Evolutionary conservation across 2,797 vertebrate genomes (phyloP).

Genomic region (Sylvia borin): DNA sequence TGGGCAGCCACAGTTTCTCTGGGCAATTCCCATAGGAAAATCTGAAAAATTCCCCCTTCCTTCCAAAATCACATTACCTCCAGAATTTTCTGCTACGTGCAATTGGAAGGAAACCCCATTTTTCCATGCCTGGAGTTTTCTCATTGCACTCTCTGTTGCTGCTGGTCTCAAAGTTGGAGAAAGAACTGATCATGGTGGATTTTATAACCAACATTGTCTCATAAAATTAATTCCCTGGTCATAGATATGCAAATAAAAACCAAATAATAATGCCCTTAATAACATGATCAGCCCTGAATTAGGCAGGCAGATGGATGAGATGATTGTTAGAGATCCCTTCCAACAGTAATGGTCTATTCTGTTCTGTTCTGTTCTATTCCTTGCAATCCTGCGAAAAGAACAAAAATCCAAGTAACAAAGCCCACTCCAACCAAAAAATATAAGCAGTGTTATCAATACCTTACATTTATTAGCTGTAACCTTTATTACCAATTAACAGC

Average conservation of each 20-base stretch:
- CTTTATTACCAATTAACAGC: neutral
- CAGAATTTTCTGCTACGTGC: neutral
- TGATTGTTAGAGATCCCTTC: neutral
- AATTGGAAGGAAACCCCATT: neutral
- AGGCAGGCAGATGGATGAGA: neutral
- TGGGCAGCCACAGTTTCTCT: too few species aligned
- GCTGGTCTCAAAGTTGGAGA: neutral
- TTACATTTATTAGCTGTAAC: neutral
- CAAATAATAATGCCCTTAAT: neutral
- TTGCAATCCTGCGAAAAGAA: neutral
- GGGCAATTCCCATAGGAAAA: neutral
- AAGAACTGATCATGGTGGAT: neutral
- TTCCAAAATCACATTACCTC: neutral
- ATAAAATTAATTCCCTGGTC: neutral
- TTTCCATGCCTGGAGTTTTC: neutral
- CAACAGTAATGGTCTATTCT: neutral
- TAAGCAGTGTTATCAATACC: neutral
- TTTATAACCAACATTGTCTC: neutral
- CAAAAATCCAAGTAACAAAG: neutral
- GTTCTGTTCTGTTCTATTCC: neutral
- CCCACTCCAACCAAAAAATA: neutral
- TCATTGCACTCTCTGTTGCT: neutral
- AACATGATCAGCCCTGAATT: neutral
- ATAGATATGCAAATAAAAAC: neutral
- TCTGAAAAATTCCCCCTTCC: neutral